phyloP scores from a whole-genome alignment of 1,140 invertebrate species.

The Danaus plexippus region DNA sequence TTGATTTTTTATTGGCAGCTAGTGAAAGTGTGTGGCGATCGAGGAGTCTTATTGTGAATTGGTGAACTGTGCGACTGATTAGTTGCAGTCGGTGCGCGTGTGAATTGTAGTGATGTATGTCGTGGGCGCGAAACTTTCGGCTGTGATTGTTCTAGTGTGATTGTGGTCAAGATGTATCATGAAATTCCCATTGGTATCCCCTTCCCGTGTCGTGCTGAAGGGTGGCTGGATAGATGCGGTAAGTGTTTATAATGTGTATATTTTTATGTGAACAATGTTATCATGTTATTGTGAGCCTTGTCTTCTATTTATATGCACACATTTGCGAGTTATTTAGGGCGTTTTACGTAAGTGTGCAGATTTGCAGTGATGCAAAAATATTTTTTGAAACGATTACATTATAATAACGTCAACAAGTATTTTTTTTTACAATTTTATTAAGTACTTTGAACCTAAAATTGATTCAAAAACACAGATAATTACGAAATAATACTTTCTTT shows the following conservation, averaged over 20 bases:
- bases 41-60: slow-evolving; percentile 29
- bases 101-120: slow-evolving; percentile 48
- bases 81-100: slow-evolving; percentile 23
- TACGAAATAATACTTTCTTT: too few species aligned
- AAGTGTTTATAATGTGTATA: slow-evolving; percentile 43
- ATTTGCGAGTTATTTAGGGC: slow-evolving; percentile 46
- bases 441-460: too few species aligned
- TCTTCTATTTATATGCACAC: slow-evolving; percentile 36
- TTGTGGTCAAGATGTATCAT: slow-evolving; percentile 52
- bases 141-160: slow-evolving; percentile 36
- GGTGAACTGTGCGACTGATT: slow-evolving; percentile 25
- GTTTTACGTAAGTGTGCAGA: slow-evolving; percentile 43
- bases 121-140: slow-evolving; percentile 22
- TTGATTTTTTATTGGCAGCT: slow-evolving; percentile 46
- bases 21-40: slow-evolving; percentile 55
- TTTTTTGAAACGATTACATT: too few species aligned
- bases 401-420: too few species aligned
- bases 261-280: slow-evolving; percentile 7
- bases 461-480: too few species aligned
- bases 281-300: neutral
- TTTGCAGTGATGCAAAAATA: too few species aligned
- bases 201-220: slow-evolving; percentile 79
- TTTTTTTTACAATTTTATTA: too few species aligned
- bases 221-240: slow-evolving; percentile 81
- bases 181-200: slow-evolving; percentile 45